A percentile compares a stretch with the other conserved stretches of the same genome.
Conservation (phyloP, 2,113 vertebrate species). For the Hydrochoerus hydrochaeris region DNA sequence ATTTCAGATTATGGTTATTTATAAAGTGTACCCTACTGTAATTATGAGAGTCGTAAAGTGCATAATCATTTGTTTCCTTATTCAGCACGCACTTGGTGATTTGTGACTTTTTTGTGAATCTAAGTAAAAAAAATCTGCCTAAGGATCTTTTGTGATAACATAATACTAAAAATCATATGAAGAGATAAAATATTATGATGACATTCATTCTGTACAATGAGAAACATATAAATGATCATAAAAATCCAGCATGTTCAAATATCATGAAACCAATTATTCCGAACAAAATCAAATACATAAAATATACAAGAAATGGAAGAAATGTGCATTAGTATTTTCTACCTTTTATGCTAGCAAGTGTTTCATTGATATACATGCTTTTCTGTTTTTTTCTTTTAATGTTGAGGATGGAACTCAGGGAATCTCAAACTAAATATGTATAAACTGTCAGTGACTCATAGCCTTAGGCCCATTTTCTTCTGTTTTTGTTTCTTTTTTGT, state of each 20-base stretch:
- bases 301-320: neutral
- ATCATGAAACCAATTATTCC: neutral
- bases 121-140: neutral
- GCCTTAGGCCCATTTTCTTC: neutral
- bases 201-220: neutral
- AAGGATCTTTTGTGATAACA: neutral
- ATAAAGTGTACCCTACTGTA: neutral
- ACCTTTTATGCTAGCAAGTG: neutral
- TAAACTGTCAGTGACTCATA: neutral
- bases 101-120: neutral
- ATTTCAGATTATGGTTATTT: neutral
- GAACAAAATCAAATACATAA: neutral
- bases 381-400: neutral
- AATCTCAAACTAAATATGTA: rapidly evolving
- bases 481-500: neutral
- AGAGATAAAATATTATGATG: neutral
- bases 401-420: neutral
- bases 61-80: neutral
- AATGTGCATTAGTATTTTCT: neutral
- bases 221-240: neutral
- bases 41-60: neutral
- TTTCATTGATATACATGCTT: neutral
- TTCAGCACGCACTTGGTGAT: neutral
- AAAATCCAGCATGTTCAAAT: neutral
- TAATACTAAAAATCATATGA: neutral